Percentiles rank a stretch among this genome's conserved stretches.
Evolutionary conservation across 2,888 invertebrate genomes (phyloP).

Genomic region (Aphodius granarius): DNA sequence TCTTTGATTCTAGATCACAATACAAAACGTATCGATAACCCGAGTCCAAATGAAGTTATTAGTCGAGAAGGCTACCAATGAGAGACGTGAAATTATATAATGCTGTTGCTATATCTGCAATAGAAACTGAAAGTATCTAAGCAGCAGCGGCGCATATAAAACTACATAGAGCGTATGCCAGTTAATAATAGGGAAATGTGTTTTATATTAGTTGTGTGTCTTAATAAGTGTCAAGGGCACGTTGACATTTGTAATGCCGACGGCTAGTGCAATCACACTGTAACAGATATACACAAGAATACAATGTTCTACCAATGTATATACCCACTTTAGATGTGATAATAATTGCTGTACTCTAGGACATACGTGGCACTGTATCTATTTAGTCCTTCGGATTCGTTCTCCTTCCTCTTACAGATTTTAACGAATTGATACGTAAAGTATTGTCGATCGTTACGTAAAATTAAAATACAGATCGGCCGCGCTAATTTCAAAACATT

Average conservation of each 20-base stretch:
- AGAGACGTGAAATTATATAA: neutral
- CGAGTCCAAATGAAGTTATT: neutral
- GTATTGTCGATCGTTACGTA: neutral
- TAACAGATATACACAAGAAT: neutral
- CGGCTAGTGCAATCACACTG: neutral
- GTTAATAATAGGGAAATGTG: slow-evolving; percentile 22
- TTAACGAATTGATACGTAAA: neutral
- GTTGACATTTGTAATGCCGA: slow-evolving; percentile 20
- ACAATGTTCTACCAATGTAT: neutral
- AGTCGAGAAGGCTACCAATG: neutral
- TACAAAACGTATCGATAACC: neutral
- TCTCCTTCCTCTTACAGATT: neutral
- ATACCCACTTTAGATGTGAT: neutral
- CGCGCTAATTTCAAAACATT: neutral
- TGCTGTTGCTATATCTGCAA: neutral
- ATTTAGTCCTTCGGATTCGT: neutral
- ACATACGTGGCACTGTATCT: neutral
- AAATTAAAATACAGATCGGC: neutral
- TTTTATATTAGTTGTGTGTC: slow-evolving; percentile 14
- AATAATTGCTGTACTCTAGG: neutral
- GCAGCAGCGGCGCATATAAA: slow-evolving; percentile 1
- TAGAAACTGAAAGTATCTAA: slow-evolving; percentile 1
- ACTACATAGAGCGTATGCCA: neutral
- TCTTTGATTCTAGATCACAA: neutral
- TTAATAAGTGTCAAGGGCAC: slow-evolving; percentile 22